These are phyloP conservation scores for Caenorhabditis wallacei DNA, from an alignment of 2,888 invertebrate genomes.

Conservation along the genomic window DNA sequence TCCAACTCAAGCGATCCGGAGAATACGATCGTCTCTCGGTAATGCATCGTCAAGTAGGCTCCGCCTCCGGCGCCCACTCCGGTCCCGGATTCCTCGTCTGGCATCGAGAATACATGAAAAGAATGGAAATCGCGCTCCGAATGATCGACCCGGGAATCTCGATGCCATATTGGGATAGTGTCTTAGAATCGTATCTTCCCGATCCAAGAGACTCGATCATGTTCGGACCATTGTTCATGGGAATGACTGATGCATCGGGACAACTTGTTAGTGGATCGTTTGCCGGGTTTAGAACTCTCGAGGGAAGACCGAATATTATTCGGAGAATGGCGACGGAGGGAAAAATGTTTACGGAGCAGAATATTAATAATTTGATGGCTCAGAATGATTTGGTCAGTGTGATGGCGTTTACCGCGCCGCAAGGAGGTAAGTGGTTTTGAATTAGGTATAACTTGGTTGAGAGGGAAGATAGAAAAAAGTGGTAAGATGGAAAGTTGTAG, in stretches of 20 bases:
- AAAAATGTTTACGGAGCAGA: conserved; percentile 78
- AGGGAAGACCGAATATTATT: conserved; percentile 77
- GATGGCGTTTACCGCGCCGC: conserved; percentile 81
- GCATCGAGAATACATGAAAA: conserved; percentile 82
- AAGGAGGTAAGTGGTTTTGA: conserved; percentile 46
- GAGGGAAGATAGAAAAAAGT: no score
- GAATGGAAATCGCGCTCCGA: conserved; percentile 81
- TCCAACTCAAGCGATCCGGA: conserved; percentile 79
- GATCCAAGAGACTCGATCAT: conserved; percentile 80
- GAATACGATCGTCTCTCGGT: conserved; percentile 80
- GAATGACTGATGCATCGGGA: conserved; percentile 75
- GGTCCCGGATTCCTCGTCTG: conserved; percentile 82
- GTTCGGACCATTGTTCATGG: conserved; percentile 76
- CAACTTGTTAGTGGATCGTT: conserved; percentile 77
- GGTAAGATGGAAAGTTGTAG: no score
- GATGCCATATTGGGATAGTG: conserved; percentile 84
- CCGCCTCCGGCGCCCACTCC: conserved; percentile 81
- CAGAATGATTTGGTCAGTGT: conserved; percentile 80
- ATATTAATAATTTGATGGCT: conserved; percentile 77
- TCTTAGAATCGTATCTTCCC: conserved; percentile 78
- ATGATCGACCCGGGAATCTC: conserved; percentile 83
- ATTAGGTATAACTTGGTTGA: no score
- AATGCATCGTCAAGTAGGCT: conserved; percentile 79
- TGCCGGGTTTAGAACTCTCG: conserved; percentile 78
- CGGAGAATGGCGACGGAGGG: conserved; percentile 75